These are phyloP conservation scores for Podocnemis expansa DNA, from an alignment of 2,113 vertebrate species.

Conservation along the genomic window DNA sequence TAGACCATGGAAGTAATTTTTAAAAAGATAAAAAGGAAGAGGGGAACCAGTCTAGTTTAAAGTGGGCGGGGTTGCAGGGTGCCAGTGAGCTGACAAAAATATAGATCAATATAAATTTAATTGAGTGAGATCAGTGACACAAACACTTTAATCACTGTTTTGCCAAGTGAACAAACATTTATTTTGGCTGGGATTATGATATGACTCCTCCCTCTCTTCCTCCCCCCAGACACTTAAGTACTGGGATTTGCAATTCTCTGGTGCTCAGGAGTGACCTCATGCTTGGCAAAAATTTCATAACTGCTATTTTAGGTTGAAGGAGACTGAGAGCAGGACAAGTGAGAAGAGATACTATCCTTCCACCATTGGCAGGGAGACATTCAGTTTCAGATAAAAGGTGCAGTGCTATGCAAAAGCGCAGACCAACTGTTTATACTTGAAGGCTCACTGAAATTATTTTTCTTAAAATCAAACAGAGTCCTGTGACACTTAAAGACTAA, in stretches of 20 bases:
- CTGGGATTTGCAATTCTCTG: not conserved
- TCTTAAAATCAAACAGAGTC: too few relatives aligned
- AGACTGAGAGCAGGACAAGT: not conserved
- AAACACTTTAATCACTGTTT: not conserved
- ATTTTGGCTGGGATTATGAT: not conserved
- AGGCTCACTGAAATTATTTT: constrained; percentile 47
- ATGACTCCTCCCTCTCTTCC: not conserved
- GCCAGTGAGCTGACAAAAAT: not conserved
- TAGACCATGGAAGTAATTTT: not conserved
- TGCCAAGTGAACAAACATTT: not conserved
- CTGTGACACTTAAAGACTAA: too few relatives aligned
- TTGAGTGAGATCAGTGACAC: not conserved
- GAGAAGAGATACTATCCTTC: too few relatives aligned
- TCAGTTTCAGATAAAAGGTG: too few relatives aligned
- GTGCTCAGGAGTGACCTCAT: not conserved
- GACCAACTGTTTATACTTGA: constrained; percentile 25
- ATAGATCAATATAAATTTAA: not conserved
- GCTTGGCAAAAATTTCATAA: not conserved
- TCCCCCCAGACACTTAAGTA: not conserved
- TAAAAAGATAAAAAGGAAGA: constrained; percentile 1
- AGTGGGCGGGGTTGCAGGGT: not conserved
- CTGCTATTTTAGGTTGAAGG: not conserved
- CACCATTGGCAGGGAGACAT: too few relatives aligned
- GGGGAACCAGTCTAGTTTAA: not conserved
- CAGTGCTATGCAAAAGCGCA: constrained; percentile 20